These are phyloP conservation scores for Trachymyrmex cornetzi DNA, from an alignment of 1,140 invertebrate genomes.

Conservation along the genomic window DNA sequence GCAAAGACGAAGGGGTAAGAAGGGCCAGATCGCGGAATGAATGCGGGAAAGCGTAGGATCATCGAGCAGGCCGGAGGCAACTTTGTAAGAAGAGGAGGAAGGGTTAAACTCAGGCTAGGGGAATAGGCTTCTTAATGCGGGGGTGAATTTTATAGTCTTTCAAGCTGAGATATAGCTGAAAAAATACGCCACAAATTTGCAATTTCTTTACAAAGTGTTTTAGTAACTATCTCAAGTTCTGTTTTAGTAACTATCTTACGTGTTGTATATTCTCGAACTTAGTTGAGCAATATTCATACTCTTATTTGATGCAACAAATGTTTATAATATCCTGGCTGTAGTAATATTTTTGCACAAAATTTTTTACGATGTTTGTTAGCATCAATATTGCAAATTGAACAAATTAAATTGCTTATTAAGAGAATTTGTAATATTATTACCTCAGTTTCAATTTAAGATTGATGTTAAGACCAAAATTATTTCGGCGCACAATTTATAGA, in stretches of 20 bases:
- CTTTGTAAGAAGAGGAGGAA: constrained; percentile 64
- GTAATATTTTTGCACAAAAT: too few relatives aligned
- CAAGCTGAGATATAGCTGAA: constrained; percentile 61
- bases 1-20: constrained; percentile 68
- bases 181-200: constrained; percentile 40
- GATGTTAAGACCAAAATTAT: too few relatives aligned
- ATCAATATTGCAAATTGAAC: too few relatives aligned
- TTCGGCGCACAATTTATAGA: too few relatives aligned
- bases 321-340: neutral
- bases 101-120: constrained; percentile 70
- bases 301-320: neutral
- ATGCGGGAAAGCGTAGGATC: constrained; percentile 75
- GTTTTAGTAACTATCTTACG: neutral
- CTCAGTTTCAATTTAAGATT: too few relatives aligned
- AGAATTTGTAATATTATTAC: too few relatives aligned
- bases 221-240: neutral
- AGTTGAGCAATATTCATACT: neutral
- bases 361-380: too few relatives aligned
- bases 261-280: neutral
- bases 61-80: constrained; percentile 57
- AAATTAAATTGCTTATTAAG: too few relatives aligned
- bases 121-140: constrained; percentile 44
- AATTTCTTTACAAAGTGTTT: neutral
- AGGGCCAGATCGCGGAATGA: constrained; percentile 73
- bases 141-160: constrained; percentile 66